Evolutionary conservation across 2,797 vertebrate genomes (phyloP), one percentile per base, ranked within the genome.

Genomic region (Crossoptilon crossoptilon): DNA sequence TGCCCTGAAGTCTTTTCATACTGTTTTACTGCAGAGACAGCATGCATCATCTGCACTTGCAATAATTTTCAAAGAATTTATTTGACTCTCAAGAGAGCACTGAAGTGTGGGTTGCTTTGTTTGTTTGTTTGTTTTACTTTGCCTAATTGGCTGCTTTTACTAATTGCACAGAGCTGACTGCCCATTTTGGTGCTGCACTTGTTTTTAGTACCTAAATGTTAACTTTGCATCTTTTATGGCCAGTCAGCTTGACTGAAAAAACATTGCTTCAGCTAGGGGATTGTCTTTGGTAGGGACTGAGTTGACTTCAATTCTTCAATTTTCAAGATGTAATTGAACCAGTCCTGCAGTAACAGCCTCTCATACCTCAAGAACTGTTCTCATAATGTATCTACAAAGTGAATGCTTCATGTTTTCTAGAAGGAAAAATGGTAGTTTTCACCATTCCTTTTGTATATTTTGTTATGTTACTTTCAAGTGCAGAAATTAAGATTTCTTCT

Each of bases 131-230:
- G 86, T 81, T 35, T 86, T 74, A n/a, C 3, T 79, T 75, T 19
- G 58, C 48, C 27, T 69, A 49, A 26, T 23, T 44, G n/a, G 13
- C 23, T 70, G 3, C 1, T 21, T 59, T 35, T 66, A 19, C 66
- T 73, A 53, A 26, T 63, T 70, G 35, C 35, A 53, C 22, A 75
- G 33, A 69, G 6, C 55, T 39, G 31, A 48, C 16, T 69, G 22
- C 5, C 9, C 14, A 6, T 60, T 56, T 56, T 0, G 3, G 15
- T 49, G 63, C 23, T 62, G 2, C 2, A 2, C 39, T 69, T 4
- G 21, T 59, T 84, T 90, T 87, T 29, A 23, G 1, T 58, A 29
- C 46, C 81, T 81, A 74, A 63, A 59, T 56, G 4, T 31, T 24
- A 62, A 0, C 37, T 48, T 46, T 51, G 23, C 9, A 51, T 4